Evolutionary conservation across 2,113 vertebrate species (phyloP), one percentile per base, ranked within the genome.

Genomic region (Hemicordylus capensis): DNA sequence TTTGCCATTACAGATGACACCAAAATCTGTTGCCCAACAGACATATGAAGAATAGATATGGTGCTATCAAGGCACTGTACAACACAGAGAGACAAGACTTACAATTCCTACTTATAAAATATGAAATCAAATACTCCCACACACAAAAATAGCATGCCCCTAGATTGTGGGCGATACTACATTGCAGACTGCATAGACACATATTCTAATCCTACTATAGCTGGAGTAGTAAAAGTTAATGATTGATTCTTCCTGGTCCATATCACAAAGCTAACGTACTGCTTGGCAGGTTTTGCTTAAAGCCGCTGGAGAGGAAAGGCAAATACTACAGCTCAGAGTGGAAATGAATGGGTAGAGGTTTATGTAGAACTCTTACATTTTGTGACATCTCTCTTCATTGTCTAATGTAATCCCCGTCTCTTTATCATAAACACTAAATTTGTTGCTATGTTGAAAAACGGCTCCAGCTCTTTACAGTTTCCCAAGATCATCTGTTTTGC

Each of bases 341-440:
- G 3, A 63, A 14, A 28, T 44, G 85, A 78, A 39, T 1, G 0
- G 2, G 46, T 6, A 54, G 26, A 86, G 81, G 2, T 1, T 7
- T 61, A 56, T 0, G 1, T 1, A 8, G 22, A 80, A 42, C 70
- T 51, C 86, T 9, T 64, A 70, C 0, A 2, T 6, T 44, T 63
- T 24, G 34, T 6, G 73, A 80, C 70, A n/a, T 56, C 78, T 58
- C 5, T 37, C 26, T 81, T 4, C 9, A 44, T 2, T 75, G 17
- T 7, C 74, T 48, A 73, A 67, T 76, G 63, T 72, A 76, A 63
- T 78, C 67, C 51, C 34, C 83, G 39, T 42, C 85, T 72, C 63
- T 46, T 63, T 15, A n/a, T 72, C 86, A 78, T 83, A 77, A 77
- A 19, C 78, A 69, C 61, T 81, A 81, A 69, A 81, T 66, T 86